phyloP scores from a whole-genome alignment of 2,113 vertebrate species.

The Onychostruthus taczanowskii region DNA sequence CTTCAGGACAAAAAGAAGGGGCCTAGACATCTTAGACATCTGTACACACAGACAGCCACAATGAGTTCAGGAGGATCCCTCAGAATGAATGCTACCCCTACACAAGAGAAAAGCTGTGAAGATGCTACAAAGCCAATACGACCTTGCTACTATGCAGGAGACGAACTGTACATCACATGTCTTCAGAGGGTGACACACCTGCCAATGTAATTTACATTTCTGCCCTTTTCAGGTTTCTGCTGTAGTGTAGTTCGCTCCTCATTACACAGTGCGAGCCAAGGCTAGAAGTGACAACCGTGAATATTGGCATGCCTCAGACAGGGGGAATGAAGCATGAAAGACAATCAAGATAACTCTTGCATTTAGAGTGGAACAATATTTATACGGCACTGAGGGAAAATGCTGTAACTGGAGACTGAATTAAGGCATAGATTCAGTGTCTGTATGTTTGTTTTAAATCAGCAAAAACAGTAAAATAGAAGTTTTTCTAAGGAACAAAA shows the following conservation, averaged over 20 bases:
- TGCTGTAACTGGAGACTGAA: not conserved
- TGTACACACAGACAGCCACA: not conserved
- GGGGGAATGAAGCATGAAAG: not conserved
- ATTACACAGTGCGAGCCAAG: not conserved
- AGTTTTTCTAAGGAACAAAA: not conserved
- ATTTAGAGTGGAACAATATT: not conserved
- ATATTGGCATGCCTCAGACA: not conserved
- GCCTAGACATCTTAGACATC: not conserved
- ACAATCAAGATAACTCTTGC: not conserved
- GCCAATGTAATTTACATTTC: not conserved
- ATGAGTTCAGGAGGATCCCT: not conserved
- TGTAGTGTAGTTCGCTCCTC: not conserved
- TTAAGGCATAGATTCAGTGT: not conserved
- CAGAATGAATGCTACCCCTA: not conserved
- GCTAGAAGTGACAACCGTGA: not conserved
- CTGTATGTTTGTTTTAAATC: not conserved
- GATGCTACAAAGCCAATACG: not conserved
- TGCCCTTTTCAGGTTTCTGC: not conserved
- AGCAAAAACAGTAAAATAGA: not conserved
- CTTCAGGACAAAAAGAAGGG: not conserved
- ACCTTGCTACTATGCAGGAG: rapidly evolving
- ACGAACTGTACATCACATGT: not conserved
- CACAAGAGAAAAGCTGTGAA: not conserved
- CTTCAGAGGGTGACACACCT: not conserved
- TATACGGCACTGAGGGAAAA: not conserved